Conservation (phyloP, 2,888 invertebrate species). For the Saturnia japonica region DNA sequence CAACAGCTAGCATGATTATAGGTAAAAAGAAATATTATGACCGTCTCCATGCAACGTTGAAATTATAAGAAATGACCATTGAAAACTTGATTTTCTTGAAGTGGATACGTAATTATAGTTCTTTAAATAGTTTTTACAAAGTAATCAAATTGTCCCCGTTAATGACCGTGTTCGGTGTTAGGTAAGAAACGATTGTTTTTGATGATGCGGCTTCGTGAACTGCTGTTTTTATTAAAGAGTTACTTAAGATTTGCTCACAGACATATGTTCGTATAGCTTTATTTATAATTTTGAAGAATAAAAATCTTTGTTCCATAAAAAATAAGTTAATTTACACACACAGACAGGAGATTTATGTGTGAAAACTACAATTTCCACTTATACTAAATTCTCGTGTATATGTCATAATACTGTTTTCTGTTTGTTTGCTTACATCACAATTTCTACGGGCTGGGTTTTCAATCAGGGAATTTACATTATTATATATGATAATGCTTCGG, state of each 20-base stretch:
- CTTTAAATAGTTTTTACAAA: slow-evolving; percentile 10
- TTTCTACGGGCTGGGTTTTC: neutral
- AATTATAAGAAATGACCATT: slow-evolving; percentile 14
- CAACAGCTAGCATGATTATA: slow-evolving; percentile 10
- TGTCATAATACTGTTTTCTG: neutral
- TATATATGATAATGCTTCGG: neutral
- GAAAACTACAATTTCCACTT: too few species aligned
- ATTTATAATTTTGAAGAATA: neutral
- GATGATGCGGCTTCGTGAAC: neutral
- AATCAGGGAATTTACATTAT: neutral
- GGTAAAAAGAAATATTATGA: slow-evolving; percentile 9
- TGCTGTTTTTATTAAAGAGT: neutral
- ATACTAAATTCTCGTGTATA: too few species aligned
- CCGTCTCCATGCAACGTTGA: slow-evolving; percentile 9
- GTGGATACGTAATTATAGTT: slow-evolving; percentile 13
- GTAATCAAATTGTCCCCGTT: slow-evolving; percentile 13
- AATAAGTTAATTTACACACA: neutral
- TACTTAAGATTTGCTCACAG: neutral
- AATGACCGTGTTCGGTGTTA: neutral
- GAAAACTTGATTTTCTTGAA: slow-evolving; percentile 12
- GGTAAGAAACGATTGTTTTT: slow-evolving; percentile 4
- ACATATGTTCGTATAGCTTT: neutral
- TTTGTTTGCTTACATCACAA: neutral
- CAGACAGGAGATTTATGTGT: too few species aligned
- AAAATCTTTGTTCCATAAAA: neutral